Base-by-base conservation (phyloP, 2,113 vertebrate species). In the Sinocyclocheilus rhinocerous region DNA sequence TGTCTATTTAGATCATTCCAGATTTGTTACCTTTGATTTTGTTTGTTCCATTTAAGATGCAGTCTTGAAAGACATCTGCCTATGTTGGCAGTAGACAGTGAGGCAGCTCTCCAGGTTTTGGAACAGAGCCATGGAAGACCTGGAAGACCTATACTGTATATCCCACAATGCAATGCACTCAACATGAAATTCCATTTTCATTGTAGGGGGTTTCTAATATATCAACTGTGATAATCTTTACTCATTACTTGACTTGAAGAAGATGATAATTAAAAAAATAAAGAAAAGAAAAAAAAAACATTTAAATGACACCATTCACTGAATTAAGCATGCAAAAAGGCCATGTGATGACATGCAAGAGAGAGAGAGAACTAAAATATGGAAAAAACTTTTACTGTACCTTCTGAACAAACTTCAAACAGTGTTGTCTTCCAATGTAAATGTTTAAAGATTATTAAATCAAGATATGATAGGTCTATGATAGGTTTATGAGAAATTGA, bases 51-150 rank as follows among this genome's bases (percentile, higher is more conserved):
- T 77, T 77, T 79, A 33, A 13, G 36, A 73, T 52, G 2, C 6
- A 26, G 75, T 26, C n/a, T 76, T 50, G 59, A 65, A 45, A 65
- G 59, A 63, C 22, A 45, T 36, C 22, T 81, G 78, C 55, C 59
- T 18, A 39, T 45, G 36, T 36, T 65, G 22, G n/a, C 36, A 39
- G 29, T 15, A 59, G 52, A 36, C 20, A 12, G 18, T 15, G 22
- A 15, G 11, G 4, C 55, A 61, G 20, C 20, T 57, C 52, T 36
- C 29, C 12, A 7, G 18, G 24, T 18, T 81, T 65, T 48, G 57
- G 4, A 80, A 63, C 20, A 9, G 20, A 61, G 55, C 77, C 22
- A 61, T n/a, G 57, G 20, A 72, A 39, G 18, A 9, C 73, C 42
- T 16, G 57, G 18, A 72, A 39, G 33, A 4, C n/a, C 42, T 8